These are phyloP conservation scores for Epinotia bilunana DNA, from an alignment of 2,888 invertebrate genomes.

Conservation along the genomic window DNA sequence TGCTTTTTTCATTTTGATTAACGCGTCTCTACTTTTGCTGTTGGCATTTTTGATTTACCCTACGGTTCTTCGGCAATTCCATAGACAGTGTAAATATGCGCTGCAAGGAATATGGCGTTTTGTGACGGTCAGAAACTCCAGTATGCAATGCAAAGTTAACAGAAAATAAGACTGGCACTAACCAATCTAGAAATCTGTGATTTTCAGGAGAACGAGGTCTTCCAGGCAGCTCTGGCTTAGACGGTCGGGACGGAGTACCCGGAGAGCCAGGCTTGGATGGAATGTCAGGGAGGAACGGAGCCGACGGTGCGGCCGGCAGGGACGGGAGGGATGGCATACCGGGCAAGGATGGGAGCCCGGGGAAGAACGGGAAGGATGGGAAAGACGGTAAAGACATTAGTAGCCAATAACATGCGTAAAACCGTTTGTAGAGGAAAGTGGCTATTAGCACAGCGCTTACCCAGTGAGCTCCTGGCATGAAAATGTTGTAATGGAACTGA, in stretches of 20 bases:
- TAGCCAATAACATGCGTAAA: too few relatives aligned
- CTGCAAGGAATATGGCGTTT: background rate
- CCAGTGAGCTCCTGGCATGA: too few relatives aligned
- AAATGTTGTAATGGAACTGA: too few relatives aligned
- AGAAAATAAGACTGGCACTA: background rate
- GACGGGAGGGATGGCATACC: constrained; percentile 89
- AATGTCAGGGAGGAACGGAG: constrained; percentile 92
- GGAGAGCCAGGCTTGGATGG: constrained; percentile 96
- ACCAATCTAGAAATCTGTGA: background rate
- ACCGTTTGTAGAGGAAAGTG: too few relatives aligned
- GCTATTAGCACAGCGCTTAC: too few relatives aligned
- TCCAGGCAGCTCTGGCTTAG: constrained; percentile 89
- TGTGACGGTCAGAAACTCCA: background rate
- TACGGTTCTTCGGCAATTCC: background rate
- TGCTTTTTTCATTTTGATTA: too few relatives aligned
- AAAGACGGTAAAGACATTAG: constrained; percentile 68
- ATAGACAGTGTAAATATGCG: background rate
- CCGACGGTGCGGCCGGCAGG: constrained; percentile 90
- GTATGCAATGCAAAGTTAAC: background rate
- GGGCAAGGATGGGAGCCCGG: constrained; percentile 88
- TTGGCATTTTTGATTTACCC: background rate
- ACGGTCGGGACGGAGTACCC: constrained; percentile 95
- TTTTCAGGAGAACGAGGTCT: constrained; percentile 87
- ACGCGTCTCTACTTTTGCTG: too few relatives aligned
- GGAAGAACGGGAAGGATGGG: constrained; percentile 83